phyloP scores from a whole-genome alignment of 2,113 vertebrate species.

The Dicrurus megarhynchus region DNA sequence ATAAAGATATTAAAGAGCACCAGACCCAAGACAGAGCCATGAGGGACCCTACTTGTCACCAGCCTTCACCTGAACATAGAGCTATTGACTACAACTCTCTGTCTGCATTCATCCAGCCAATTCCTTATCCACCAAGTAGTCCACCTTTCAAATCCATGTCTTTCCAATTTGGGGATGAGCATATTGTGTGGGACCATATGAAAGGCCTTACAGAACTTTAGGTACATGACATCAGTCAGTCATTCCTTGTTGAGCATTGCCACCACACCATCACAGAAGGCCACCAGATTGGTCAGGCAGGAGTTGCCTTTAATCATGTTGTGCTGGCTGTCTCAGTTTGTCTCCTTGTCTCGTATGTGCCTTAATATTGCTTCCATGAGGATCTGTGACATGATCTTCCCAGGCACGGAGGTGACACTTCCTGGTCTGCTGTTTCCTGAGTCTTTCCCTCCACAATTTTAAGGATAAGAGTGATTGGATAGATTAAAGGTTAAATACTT shows the following conservation, averaged over 20 bases:
- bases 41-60: not conserved
- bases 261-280: not conserved
- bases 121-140: not conserved
- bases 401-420: too few species aligned
- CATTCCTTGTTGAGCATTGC: not conserved
- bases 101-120: not conserved
- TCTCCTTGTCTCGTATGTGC: too few species aligned
- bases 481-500: not conserved
- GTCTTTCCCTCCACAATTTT: not conserved
- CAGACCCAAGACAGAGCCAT: not conserved
- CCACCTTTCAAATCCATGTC: not conserved
- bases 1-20: not conserved
- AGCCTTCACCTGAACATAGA: not conserved
- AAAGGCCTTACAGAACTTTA: not conserved
- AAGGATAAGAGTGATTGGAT: not conserved
- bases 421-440: rapidly evolving
- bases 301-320: not conserved
- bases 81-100: not conserved
- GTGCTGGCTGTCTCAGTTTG: rapidly evolving
- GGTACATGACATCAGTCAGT: not conserved
- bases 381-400: too few species aligned
- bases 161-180: not conserved
- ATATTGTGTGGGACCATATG: not conserved
- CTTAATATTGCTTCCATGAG: too few species aligned
- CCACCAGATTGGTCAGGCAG: not conserved